Conservation (phyloP, 2,888 invertebrate species). For the Mongoloraphidia duomilia region DNA sequence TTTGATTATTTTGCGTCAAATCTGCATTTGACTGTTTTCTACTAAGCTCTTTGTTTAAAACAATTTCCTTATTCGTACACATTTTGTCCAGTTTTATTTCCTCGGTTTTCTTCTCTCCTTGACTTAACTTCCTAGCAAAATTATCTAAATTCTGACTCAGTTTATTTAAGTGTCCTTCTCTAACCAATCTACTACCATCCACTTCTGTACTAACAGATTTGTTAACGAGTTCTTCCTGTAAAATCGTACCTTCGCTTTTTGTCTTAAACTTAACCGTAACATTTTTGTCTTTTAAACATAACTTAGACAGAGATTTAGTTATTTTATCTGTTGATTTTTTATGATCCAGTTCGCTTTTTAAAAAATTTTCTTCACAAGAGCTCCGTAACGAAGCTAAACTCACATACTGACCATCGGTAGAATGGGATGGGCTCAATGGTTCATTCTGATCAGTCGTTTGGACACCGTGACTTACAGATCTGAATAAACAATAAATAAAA, state of each 20-base stretch:
- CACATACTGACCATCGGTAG: not conserved
- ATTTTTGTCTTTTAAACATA: no score
- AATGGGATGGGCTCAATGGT: no score
- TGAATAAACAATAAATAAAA: no score
- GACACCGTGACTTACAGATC: no score
- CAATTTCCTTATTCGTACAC: not conserved
- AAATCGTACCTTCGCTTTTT: no score
- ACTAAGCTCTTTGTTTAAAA: constrained; percentile 5
- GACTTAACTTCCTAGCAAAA: constrained; percentile 28
- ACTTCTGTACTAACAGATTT: no score
- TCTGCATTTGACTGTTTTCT: constrained; percentile 5
- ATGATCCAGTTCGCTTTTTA: no score
- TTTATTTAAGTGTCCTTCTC: constrained; percentile 18
- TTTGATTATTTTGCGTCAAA: constrained; percentile 3
- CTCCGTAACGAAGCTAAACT: not conserved
- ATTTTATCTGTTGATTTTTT: not conserved
- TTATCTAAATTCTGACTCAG: constrained; percentile 32
- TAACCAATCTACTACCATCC: not conserved
- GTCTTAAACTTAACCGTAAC: no score
- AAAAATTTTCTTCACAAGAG: not conserved
- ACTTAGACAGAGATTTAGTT: not conserved
- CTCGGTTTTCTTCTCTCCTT: constrained; percentile 9
- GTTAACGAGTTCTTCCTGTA: no score
- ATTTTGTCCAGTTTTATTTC: constrained; percentile 4
- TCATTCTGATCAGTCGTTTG: no score